phyloP scores from a whole-genome alignment of 2,113 vertebrate genomes.

The Orthonyx spaldingii region DNA sequence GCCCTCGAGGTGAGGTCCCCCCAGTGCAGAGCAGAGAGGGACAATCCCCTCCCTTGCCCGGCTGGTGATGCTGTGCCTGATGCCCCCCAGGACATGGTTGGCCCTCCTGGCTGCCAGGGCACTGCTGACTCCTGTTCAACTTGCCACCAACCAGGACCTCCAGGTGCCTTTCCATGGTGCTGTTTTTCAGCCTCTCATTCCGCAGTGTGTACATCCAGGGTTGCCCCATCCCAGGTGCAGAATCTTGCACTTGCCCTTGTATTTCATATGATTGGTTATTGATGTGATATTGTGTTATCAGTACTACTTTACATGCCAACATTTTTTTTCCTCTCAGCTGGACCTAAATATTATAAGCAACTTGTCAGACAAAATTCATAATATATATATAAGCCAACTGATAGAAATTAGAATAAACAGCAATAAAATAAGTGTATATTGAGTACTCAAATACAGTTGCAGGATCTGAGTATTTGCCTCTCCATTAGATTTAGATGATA shows the following conservation, averaged over 20 bases:
- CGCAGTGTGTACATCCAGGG: not conserved
- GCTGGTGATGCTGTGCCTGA: fast-evolving
- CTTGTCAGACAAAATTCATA: not conserved
- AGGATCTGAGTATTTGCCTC: not conserved
- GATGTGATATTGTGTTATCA: not conserved
- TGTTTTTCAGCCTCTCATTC: not conserved
- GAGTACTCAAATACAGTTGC: not conserved
- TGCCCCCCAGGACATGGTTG: fast-evolving
- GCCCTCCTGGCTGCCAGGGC: not conserved
- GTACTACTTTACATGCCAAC: not conserved
- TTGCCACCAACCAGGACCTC: fast-evolving
- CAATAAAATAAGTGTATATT: not conserved
- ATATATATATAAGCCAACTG: not conserved
- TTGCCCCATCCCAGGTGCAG: fast-evolving
- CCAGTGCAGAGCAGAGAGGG: fast-evolving
- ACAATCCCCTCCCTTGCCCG: fast-evolving
- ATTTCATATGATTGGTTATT: not conserved
- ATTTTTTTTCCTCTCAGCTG: not conserved
- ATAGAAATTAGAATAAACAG: not conserved
- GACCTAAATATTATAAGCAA: not conserved
- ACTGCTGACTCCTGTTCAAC: fast-evolving
- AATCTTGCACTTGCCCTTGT: not conserved
- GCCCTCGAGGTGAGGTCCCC: fast-evolving
- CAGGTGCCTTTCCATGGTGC: fast-evolving
- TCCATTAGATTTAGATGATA: not conserved